Base-by-base conservation (phyloP, 2,113 vertebrate species). In the Tachysurus vachellii region DNA sequence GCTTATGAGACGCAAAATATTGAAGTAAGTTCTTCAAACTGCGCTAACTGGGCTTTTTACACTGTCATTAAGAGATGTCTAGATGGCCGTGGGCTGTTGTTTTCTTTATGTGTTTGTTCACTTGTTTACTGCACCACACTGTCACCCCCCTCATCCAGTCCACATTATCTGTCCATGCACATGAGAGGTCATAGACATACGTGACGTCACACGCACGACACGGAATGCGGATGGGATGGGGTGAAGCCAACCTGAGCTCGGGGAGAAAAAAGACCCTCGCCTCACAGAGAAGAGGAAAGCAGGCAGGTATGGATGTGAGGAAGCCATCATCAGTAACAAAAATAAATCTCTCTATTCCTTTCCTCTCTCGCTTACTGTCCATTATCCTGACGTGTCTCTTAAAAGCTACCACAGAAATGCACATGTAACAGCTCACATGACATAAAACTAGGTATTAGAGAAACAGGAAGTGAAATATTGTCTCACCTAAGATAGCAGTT, bases 401-500 rank as follows among this genome's bases (percentile, higher is more conserved):
- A 62, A 77, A 87, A 61, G 44, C 80, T 82, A 75, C 28, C 54
- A 66, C 44, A 79, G 10, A n/a, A 79, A 83, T 66, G 70, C 57
- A 87, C 31, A 87, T 64, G 59, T 56, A 83, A 83, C 26, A 50
- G 47, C 42, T 83, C 79, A 64, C 57, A 73, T 85, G 88, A 68
- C 57, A 88, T 66, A 82, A 82, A 85, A 50, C 23, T 64, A 88
- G 56, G 71, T 57, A 86, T 12, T 79, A 9, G 21, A 85, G 47
- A 44, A 84, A 85, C 84, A 85, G 80, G 85, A 73, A 87, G 85
- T 88, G 95, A 93, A 94, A 88, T 93, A 77, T 85, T 85, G 82
- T 96, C 98, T 99, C 97, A 99, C 98, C 98, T 96, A 99, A 95
- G 95, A 99, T 99, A 94, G 98, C 98, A 89, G 98, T 99, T 93